Percentiles rank a stretch among this genome's conserved stretches.
Evolutionary conservation across 2,888 invertebrate species (phyloP).

Genomic region (Cephus pulcher): DNA sequence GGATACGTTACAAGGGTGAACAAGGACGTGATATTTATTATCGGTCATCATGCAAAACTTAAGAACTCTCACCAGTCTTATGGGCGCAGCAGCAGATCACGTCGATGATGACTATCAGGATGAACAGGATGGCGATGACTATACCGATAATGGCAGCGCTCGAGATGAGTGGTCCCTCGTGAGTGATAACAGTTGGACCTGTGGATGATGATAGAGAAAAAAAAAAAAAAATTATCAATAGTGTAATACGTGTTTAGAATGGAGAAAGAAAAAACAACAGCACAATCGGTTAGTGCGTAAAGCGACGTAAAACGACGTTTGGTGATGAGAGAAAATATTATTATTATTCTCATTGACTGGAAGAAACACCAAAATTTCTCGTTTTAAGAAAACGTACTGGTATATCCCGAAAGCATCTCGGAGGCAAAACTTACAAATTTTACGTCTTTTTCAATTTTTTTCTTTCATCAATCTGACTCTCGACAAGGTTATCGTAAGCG

Average conservation of each 20-base stretch:
- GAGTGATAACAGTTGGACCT: conserved; percentile 56
- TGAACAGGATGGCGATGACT: conserved; percentile 82
- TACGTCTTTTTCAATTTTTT: too few relatives aligned
- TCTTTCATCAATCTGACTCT: not conserved
- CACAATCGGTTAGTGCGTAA: conserved; percentile 62
- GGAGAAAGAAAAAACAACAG: conserved; percentile 16
- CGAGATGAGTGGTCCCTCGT: conserved; percentile 71
- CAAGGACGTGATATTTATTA: not conserved
- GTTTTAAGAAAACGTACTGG: conserved; percentile 52
- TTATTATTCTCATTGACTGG: too few relatives aligned
- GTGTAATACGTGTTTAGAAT: not conserved
- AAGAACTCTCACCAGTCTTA: conserved; percentile 66
- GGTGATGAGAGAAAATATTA: conserved; percentile 49
- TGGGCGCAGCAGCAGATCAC: conserved; percentile 81
- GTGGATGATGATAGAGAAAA: conserved; percentile 45
- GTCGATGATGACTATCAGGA: conserved; percentile 81
- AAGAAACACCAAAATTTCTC: too few relatives aligned
- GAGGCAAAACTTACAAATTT: too few relatives aligned
- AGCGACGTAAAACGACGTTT: conserved; percentile 60
- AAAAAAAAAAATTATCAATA: conserved; percentile 11
- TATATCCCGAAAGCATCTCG: conserved; percentile 5
- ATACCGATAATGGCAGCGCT: conserved; percentile 87
- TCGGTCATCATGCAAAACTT: not conserved
- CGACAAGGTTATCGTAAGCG: not conserved
- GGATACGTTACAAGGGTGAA: not conserved